These are phyloP conservation scores for Limenitis arthemis DNA, from an alignment of 2,888 invertebrate genomes.

Conservation along the genomic window DNA sequence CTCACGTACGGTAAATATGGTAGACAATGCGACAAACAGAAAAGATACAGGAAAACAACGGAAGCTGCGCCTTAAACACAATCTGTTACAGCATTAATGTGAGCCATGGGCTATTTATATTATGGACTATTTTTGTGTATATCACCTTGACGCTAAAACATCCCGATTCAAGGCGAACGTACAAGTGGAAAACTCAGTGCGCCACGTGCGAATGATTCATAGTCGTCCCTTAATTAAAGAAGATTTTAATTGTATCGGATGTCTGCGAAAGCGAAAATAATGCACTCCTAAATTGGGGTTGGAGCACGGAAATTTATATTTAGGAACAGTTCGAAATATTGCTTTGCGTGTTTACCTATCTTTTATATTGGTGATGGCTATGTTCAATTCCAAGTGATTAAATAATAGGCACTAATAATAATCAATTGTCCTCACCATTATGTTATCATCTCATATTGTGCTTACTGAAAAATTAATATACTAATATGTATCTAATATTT, in stretches of 20 bases:
- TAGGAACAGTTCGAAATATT: slow-evolving; percentile 53
- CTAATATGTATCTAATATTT: too few species aligned
- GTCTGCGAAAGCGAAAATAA: slow-evolving; percentile 72
- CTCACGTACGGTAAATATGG: slow-evolving; percentile 70
- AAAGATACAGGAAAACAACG: slow-evolving; percentile 59
- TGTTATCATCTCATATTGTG: too few species aligned
- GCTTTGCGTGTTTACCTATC: slow-evolving; percentile 54
- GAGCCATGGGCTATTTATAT: slow-evolving; percentile 32
- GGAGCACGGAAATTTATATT: slow-evolving; percentile 63
- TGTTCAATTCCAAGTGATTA: slow-evolving; percentile 15
- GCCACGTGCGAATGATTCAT: slow-evolving; percentile 74
- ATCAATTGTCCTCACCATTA: slow-evolving; percentile 26
- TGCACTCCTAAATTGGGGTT: slow-evolving; percentile 71
- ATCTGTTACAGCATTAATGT: slow-evolving; percentile 31
- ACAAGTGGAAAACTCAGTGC: slow-evolving; percentile 70
- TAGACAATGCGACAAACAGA: slow-evolving; percentile 69
- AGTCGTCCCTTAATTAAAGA: slow-evolving; percentile 72
- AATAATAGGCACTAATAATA: slow-evolving; percentile 19
- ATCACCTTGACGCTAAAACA: slow-evolving; percentile 31
- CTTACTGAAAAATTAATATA: too few species aligned
- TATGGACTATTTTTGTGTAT: slow-evolving; percentile 44
- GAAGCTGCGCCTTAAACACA: slow-evolving; percentile 46
- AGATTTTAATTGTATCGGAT: slow-evolving; percentile 74
- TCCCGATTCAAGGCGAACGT: slow-evolving; percentile 47
- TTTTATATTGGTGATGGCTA: slow-evolving; percentile 32